A percentile compares a stretch with the other conserved stretches of the same genome.
Conservation (phyloP, 2,888 invertebrate genomes). For the Eueremaeus valkanovi region DNA sequence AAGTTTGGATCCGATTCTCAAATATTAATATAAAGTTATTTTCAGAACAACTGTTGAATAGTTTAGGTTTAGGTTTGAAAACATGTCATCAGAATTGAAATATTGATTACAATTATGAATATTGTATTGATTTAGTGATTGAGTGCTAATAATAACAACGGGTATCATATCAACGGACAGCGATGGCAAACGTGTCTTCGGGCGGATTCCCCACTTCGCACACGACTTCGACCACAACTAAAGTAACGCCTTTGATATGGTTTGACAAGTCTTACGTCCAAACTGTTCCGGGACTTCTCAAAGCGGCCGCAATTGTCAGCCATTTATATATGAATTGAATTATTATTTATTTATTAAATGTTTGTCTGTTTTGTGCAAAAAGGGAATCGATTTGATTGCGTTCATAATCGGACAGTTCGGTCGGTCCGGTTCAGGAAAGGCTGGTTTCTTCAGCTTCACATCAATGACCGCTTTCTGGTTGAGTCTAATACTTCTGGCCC, state of each 20-base stretch:
- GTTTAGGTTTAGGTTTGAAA: too few relatives aligned
- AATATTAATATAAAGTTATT: too few relatives aligned
- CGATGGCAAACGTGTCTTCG: constrained; percentile 10
- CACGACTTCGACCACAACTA: constrained; percentile 44
- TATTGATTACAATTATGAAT: too few relatives aligned
- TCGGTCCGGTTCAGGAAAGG: constrained; percentile 56
- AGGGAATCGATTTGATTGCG: constrained; percentile 58
- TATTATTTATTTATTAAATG: constrained; percentile 16
- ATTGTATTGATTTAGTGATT: too few relatives aligned
- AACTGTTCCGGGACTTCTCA: constrained; percentile 70
- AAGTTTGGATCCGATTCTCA: too few relatives aligned
- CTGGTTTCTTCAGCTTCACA: constrained; percentile 70
- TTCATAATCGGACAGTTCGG: constrained; percentile 74
- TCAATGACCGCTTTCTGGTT: constrained; percentile 81
- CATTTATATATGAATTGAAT: constrained; percentile 46
- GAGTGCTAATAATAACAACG: too few relatives aligned
- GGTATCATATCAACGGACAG: too few relatives aligned
- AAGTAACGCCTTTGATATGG: constrained; percentile 45
- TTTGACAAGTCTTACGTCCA: constrained; percentile 68
- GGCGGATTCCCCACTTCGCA: constrained; percentile 16
- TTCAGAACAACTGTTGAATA: too few relatives aligned
- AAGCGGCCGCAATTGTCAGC: constrained; percentile 71
- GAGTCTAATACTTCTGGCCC: constrained; percentile 68
- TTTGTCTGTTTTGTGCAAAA: constrained; percentile 38
- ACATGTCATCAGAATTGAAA: too few relatives aligned